Evolutionary conservation across 2,888 invertebrate genomes (phyloP).

Genomic region (Holacanthella duospinosa): DNA sequence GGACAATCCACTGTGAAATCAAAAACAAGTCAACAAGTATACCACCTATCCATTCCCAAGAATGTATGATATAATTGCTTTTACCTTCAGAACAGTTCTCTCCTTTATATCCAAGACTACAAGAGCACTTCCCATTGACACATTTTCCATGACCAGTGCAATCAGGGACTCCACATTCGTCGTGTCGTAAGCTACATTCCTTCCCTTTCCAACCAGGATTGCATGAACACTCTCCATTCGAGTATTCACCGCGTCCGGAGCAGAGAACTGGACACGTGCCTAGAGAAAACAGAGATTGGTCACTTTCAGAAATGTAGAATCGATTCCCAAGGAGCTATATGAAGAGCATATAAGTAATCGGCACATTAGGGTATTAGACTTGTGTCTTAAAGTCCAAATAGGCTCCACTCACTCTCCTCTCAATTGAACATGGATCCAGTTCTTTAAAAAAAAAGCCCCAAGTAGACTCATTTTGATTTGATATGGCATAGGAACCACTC

Average conservation of each 20-base stretch:
- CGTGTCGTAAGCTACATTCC: constrained; percentile 87
- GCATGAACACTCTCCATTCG: constrained; percentile 91
- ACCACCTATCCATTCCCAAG: no score
- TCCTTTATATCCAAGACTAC: constrained; percentile 87
- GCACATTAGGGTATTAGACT: no score
- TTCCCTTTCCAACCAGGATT: constrained; percentile 97
- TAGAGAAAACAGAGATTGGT: constrained; percentile 41
- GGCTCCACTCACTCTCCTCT: no score
- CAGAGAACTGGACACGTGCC: constrained; percentile 94
- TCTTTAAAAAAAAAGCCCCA: no score
- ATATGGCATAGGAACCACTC: no score
- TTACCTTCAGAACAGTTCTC: constrained; percentile 82
- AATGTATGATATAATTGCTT: no score
- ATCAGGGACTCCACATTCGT: constrained; percentile 91
- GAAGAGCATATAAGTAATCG: background rate
- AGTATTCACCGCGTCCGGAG: constrained; percentile 91
- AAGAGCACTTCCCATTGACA: constrained; percentile 86
- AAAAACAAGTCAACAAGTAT: background rate
- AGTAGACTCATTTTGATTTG: no score
- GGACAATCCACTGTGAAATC: constrained; percentile 65
- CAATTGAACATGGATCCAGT: no score
- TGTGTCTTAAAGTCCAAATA: no score
- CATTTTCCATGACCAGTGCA: constrained; percentile 96
- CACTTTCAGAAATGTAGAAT: background rate
- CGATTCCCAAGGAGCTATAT: background rate